phyloP scores from a whole-genome alignment of 1,140 invertebrate species.

The Trachelipus rathkii region DNA sequence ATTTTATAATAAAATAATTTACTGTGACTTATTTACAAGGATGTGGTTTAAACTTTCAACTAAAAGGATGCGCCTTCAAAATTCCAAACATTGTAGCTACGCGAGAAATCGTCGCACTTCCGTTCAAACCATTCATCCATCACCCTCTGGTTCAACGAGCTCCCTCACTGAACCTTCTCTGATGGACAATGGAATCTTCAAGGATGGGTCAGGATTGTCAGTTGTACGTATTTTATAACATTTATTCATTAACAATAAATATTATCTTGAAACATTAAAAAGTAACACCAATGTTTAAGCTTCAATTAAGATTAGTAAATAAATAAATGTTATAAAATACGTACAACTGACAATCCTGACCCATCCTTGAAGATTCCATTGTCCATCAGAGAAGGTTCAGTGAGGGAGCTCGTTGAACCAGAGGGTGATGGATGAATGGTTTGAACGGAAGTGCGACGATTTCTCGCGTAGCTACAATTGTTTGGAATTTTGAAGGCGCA shows the following conservation, averaged over 20 bases:
- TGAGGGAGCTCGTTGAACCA: conserved; percentile 33
- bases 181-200: conserved; percentile 32
- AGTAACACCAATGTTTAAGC: no score
- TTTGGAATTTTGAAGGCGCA: conserved; percentile 98
- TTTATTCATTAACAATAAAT: no score
- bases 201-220: conserved; percentile 36
- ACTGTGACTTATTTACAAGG: conserved; percentile 58
- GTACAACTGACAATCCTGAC: conserved; percentile 36
- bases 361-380: conserved; percentile 35
- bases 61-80: conserved; percentile 96
- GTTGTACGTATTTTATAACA: conserved; percentile 40
- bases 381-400: conserved; percentile 30
- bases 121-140: conserved; percentile 31
- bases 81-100: conserved; percentile 96
- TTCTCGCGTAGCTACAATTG: conserved; percentile 90
- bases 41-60: conserved; percentile 96
- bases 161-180: conserved; percentile 31
- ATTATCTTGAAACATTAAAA: no score
- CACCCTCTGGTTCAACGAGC: conserved; percentile 35
- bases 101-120: conserved; percentile 58
- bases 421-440: conserved; percentile 35
- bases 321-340: conserved; percentile 21
- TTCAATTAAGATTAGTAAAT: no score
- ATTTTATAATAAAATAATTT: no score
- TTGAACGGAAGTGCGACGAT: conserved; percentile 34